Percentiles rank a stretch among this genome's conserved stretches.
These are phyloP conservation scores for Pomatostomus ruficeps DNA, from an alignment of 2,113 vertebrate species.

Conservation along the genomic window DNA sequence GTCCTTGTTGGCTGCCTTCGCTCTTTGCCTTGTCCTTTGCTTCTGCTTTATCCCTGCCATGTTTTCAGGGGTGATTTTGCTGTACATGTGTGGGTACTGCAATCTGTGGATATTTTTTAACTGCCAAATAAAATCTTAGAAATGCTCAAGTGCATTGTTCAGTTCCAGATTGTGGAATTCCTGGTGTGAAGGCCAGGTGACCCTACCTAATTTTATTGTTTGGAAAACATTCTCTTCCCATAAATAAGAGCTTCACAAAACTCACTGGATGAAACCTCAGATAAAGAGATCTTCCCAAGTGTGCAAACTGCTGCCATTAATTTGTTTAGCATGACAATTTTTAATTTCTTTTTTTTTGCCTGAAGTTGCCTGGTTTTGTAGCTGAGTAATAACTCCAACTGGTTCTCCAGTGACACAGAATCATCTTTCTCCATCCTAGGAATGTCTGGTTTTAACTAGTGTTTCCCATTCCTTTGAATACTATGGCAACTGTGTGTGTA, in stretches of 20 bases:
- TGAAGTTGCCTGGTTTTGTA: background rate
- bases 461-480: background rate
- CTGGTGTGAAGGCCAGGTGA: constrained; percentile 36
- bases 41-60: background rate
- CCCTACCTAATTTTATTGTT: background rate
- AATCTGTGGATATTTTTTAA: background rate
- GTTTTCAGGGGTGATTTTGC: background rate
- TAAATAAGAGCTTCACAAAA: background rate
- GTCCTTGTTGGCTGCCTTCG: background rate
- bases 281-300: background rate
- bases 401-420: background rate
- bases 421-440: background rate
- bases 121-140: background rate
- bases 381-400: background rate
- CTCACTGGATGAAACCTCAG: background rate
- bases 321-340: background rate
- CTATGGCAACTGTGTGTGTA: background rate
- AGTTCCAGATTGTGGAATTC: background rate
- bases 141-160: background rate
- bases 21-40: background rate
- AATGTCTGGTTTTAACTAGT: background rate
- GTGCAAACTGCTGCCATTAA: background rate
- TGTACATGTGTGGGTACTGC: background rate
- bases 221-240: background rate
- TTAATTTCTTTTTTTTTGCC: rapidly evolving